Base-by-base conservation (phyloP, 2,888 invertebrate genomes). In the Drosophila neonasuta region DNA sequence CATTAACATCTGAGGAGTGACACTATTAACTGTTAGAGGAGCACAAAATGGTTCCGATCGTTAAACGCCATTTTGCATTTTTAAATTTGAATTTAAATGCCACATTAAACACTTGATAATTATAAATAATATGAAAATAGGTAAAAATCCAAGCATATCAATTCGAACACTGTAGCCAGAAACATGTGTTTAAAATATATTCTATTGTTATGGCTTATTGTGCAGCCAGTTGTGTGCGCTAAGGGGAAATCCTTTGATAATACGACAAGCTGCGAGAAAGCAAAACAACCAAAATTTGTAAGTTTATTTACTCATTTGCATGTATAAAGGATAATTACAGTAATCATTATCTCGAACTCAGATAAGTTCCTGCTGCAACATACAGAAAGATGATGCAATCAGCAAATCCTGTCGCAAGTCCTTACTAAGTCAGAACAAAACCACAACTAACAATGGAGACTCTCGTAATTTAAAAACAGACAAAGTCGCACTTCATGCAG, bases 231-330 rank as follows among this genome's bases (percentile, higher is more conserved):
- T 30, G 48, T 44, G 1, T 41, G 42, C 41, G 20, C 60, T 46
- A 41, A 36, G 36, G 9, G 8, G 1, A 7, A 46, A 3, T 13
- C 49, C 15, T 61, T 61, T 15, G 46, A 57, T n/a, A 65, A 65
- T 17, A 60, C 52, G 3, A 68, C 56, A 1, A 85, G 34, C 36
- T 80, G 80, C 20, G 77, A 79, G 41, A 66, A 60, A 17, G 68
- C 77, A 1, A 85, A 71, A 9, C 61, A 67, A 4, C 57, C 82
- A 0, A 84, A 79, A 58, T 51, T 76, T n/a, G 80, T 82, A 48
- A 50, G 69, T 44, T 6, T n/a, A 24, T 24, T 24, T 24, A 24
- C 24, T 24, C 6, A 6, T 24, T 1, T 24, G 24, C 6, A 24
- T 24, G 6, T 9, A 15, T 9, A 2, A 17, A 9, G 10, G 5